Evolutionary conservation across 1,140 invertebrate species (phyloP), one percentile per base, ranked within the genome.

Genomic region (Lineus longissimus): DNA sequence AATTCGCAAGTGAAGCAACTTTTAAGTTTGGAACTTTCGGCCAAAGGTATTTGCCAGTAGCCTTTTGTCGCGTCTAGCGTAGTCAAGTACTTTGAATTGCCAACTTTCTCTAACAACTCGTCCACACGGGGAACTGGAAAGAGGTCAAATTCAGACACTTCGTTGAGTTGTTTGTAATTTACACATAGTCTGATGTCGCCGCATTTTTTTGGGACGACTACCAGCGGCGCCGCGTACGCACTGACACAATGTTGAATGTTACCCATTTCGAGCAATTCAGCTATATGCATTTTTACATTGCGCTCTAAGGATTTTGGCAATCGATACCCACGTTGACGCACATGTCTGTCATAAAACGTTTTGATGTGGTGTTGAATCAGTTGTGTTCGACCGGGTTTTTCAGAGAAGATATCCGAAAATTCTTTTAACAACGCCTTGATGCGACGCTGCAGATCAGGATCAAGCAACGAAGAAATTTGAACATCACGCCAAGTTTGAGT

Each of bases 221-320:
- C 84, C 22, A 86, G 67, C 2, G 84, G 84, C 2, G 84, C 81
- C 6, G n/a, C 83, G 81, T 83, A 86, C 25, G 83, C 76, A 22
- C 76, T 79, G 60, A 66, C 63, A 47, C 76, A 72, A 56, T 67
- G 69, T 57, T 69, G 61, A 45, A 83, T 79, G 22, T 81, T 71
- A 23, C 78, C 77, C 47, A 76, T 62, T 19, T 65, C 36, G 19
- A 76, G 67, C 55, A 85, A 65, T 15, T 67, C 66, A 13, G 73
- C 63, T 13, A 84, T 63, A 70, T 84, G 75, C 15, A 71, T 45
- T 2, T 82, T 72, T 11, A 84, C 66, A 40, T 72, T 66, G 25
- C 76, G 62, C 61, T 66, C 74, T 1, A 84, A 55, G 9, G 76
- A 73, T 63, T 74, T 79, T 1, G 79, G 79, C 29, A 84, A 66